Conservation (phyloP, 2,113 vertebrate genomes). For the Leptobrachium leishanense region DNA sequence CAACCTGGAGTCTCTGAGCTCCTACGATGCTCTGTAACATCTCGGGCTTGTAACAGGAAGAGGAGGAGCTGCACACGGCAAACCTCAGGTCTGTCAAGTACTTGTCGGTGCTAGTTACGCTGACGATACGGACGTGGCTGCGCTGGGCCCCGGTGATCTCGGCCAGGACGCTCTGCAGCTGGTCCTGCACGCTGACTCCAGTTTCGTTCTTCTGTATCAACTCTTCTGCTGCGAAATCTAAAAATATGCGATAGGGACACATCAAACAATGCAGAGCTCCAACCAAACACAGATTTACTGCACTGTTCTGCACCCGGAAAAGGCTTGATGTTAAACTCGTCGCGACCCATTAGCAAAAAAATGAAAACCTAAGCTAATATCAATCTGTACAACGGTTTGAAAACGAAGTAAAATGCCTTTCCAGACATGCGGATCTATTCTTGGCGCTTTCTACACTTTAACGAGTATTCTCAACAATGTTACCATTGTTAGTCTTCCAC, state of each 20-base stretch:
- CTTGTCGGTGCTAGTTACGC: constrained; percentile 66
- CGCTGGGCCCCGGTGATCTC: constrained; percentile 68
- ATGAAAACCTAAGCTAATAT: too few relatives aligned
- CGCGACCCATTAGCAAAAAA: too few relatives aligned
- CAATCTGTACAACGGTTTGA: too few relatives aligned
- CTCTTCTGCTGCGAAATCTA: constrained; percentile 76
- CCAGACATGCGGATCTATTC: too few relatives aligned
- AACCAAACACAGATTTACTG: too few relatives aligned
- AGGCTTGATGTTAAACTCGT: too few relatives aligned
- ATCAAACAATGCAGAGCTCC: too few relatives aligned
- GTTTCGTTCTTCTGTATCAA: constrained; percentile 71
- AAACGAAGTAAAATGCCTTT: too few relatives aligned
- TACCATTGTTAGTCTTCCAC: too few relatives aligned
- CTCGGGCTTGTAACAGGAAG: constrained; percentile 69
- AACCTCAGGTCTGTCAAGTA: constrained; percentile 73
- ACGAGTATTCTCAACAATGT: too few relatives aligned
- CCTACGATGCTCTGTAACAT: constrained; percentile 76
- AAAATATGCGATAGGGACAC: background rate
- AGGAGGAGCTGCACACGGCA: constrained; percentile 55
- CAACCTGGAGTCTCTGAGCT: constrained; percentile 33
- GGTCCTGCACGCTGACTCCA: constrained; percentile 63
- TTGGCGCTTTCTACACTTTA: too few relatives aligned
- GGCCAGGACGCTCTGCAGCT: constrained; percentile 73
- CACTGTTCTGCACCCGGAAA: too few relatives aligned
- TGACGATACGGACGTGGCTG: constrained; percentile 71